A percentile compares a stretch with the other conserved stretches of the same genome.
These are phyloP conservation scores for Montipora sp. DNA, from an alignment of 64 coral and sea anemone species.

Conservation along the genomic window DNA sequence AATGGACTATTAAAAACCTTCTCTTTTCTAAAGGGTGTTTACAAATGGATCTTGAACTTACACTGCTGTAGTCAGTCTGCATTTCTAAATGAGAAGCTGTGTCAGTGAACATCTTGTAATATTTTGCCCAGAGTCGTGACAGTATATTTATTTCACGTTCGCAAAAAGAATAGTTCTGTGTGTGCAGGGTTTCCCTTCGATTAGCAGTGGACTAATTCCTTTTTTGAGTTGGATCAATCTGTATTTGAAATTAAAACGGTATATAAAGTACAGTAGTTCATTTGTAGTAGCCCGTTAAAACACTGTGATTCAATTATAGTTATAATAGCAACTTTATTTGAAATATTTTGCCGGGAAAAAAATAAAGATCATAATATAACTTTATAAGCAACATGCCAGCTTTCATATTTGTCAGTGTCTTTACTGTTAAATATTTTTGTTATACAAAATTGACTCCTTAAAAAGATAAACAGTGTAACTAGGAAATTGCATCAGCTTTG, in stretches of 20 bases:
- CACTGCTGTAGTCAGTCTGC: too few relatives aligned
- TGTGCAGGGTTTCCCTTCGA: slow-evolving; percentile 14
- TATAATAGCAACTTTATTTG: background rate
- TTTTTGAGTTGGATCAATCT: slow-evolving; percentile 25
- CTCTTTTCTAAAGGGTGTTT: too few relatives aligned
- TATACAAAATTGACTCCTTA: background rate
- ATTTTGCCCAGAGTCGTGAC: background rate
- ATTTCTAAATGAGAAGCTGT: too few relatives aligned
- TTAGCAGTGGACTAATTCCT: background rate
- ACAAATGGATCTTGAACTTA: too few relatives aligned
- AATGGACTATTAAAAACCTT: too few relatives aligned
- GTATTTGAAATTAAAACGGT: slow-evolving; percentile 18
- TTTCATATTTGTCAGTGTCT: background rate
- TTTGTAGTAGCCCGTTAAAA: background rate
- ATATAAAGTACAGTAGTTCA: background rate
- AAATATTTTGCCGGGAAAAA: background rate
- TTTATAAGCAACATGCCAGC: background rate
- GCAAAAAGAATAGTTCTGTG: slow-evolving; percentile 11
- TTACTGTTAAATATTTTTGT: background rate
- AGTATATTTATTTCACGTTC: background rate
- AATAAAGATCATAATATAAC: background rate
- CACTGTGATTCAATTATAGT: background rate
- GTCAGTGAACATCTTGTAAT: background rate
- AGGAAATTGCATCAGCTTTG: background rate
- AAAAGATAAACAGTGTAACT: background rate